Evolutionary conservation across 2,888 invertebrate genomes (phyloP), one percentile per base, ranked within the genome.

Genomic region (Gryllus longicercus): DNA sequence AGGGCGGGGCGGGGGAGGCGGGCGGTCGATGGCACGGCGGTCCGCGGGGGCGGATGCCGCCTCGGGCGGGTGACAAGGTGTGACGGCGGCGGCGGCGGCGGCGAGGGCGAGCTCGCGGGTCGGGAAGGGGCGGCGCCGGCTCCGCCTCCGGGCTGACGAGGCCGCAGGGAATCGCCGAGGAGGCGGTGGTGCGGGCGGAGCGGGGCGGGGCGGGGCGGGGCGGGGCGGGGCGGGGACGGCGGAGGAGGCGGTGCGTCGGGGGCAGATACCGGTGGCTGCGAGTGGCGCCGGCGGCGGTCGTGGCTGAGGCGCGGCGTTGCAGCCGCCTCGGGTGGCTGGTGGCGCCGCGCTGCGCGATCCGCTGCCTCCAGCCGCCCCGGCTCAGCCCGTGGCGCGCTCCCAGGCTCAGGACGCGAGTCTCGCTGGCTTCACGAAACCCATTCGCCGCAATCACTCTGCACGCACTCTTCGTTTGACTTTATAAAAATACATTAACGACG

Each of bases 121-220:
- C 63, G 14, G 63, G 63, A 63, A n/a, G 63, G n/a, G 16, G 63
- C 63, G 63, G 63, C 10, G 63, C 5, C 63, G n/a, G 63, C 16
- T n/a, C 63, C 63, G n/a, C 63, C 63, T 63, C 63, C 16, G 63
- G 63, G 63, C 63, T 63, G 63, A 63, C n/a, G 63, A 63, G 63
- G 63, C 63, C 63, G 14, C 63, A 18, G 63, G 63, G 63, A 63
- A 63, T 63, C 18, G 63, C 63, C 18, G 63, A 18, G 18, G 18
- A 63, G 63, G 16, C 16, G 18, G 16, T 0, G 63, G 16, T 8
- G 63, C 14, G 63, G 8, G 63, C 18, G 38, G 5, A n/a, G n/a
- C n/a, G n/a, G n/a, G n/a, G n/a, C n/a, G n/a, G n/a, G n/a, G n/a
- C n/a, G n/a, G n/a, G n/a, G n/a, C n/a, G n/a, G n/a, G n/a, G n/a